Percentiles rank a stretch among this genome's conserved stretches.
phyloP scores from a whole-genome alignment of 2,797 vertebrate genomes.

The Bradypodion ventrale region DNA sequence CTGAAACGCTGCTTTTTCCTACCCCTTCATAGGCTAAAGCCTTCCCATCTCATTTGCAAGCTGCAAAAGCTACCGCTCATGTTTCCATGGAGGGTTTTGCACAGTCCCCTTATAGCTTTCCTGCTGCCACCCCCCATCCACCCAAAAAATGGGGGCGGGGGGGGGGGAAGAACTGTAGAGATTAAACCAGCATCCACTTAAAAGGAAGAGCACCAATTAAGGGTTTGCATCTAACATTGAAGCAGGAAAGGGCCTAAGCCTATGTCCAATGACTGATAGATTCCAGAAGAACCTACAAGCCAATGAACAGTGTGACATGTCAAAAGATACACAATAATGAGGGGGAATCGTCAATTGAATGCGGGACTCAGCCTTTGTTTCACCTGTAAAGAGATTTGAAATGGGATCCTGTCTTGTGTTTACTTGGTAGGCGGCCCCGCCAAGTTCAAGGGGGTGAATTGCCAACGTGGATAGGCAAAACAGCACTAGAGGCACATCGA shows the following conservation, averaged over 20 bases:
- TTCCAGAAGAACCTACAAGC: neutral
- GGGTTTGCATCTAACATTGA: neutral
- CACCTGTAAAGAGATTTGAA: neutral
- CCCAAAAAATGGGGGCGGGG: neutral
- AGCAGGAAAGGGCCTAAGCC: slow-evolving; percentile 32
- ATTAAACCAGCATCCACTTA: slow-evolving; percentile 38
- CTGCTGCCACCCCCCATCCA: slow-evolving; percentile 11
- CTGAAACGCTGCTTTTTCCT: slow-evolving; percentile 55
- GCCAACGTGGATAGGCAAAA: neutral
- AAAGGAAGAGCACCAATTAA: neutral
- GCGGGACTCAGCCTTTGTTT: neutral
- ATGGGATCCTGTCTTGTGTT: too few species aligned
- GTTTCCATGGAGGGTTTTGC: slow-evolving; percentile 60
- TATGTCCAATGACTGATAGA: neutral
- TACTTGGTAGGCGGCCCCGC: neutral
- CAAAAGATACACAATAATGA: neutral
- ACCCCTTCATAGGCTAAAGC: slow-evolving; percentile 40
- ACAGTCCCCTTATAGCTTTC: slow-evolving; percentile 52
- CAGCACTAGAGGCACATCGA: neutral
- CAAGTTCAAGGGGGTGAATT: neutral
- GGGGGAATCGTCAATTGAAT: neutral
- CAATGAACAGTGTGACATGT: neutral
- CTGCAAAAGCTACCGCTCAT: slow-evolving; percentile 63
- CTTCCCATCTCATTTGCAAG: slow-evolving; percentile 54
- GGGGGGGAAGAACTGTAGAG: slow-evolving; percentile 30